Evolutionary conservation across 2,797 vertebrate genomes (phyloP), one percentile per base, ranked within the genome.

Genomic region (Manis crassicaudata): DNA sequence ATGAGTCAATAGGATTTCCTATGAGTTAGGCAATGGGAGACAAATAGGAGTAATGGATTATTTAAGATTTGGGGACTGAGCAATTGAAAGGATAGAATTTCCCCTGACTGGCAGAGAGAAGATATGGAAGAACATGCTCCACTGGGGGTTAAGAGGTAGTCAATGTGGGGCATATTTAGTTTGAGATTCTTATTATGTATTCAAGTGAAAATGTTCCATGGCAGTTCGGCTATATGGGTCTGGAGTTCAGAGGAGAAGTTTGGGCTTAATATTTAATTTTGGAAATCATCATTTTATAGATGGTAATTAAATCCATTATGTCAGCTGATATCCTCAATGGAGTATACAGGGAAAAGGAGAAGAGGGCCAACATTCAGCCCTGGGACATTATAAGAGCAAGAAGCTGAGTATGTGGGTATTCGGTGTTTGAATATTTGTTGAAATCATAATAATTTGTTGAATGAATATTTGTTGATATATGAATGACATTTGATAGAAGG

Each of bases 401-500:
- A 89, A 12, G 3, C 37, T 27, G 72, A 90, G 11, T 43, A 16
- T 90, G 58, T 79, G n/a, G 1, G 1, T n/a, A 43, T 77, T 75
- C 80, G 23, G 17, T 32, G 58, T 93, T 3, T 46, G 81, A 91
- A 25, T 79, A 85, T 88, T 82, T 96, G 25, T 46, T 90, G 29
- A 88, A 90, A 94, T 40, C 5, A 27, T 77, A 84, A 68, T 14
- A 65, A 70, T 8, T 43, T 85, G 3, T 63, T 82, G 29, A 50
- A 67, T 68, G 67, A 87, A 79, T 86, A 56, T 76, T 40, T 80
- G 29, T 25, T 94, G 58, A 92, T 27, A 52, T 50, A 52, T 37
- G 58, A 90, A 86, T 92, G 92, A 60, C 40, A 62, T 75, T 23
- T 88, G 35, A 90, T 81, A 58, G 35, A 95, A 92, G 14, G 43